Base-by-base conservation (phyloP, 2,888 invertebrate species). In the Shargacucullia verbasci region DNA sequence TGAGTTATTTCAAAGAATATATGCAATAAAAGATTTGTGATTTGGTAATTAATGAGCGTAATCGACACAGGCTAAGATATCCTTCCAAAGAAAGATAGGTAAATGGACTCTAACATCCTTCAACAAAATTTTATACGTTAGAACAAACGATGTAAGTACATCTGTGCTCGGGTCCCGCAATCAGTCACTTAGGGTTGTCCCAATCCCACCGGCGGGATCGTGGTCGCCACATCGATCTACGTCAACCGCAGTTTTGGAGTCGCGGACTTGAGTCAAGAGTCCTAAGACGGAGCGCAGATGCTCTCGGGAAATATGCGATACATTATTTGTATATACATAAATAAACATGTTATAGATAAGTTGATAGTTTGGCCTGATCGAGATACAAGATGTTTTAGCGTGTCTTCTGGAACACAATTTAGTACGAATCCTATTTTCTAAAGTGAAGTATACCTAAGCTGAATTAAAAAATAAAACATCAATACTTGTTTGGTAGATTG, bases 171-270 rank as follows among this genome's bases (percentile, higher is more conserved):
- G 67, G 79, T 76, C 64, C 75, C 65, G 58, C 58, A 63, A 89
- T 89, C 87, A 81, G 83, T 89, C 87, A 89, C 85, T 89, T 88
- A 88, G 82, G 66, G 58, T 56, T 59, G 68, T 65, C 67, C 70
- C 48, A 62, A 59, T 29, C 56, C 66, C 43, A 45, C 31, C 13
- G 57, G 76, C 76, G 78, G 48, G 64, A 55, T 59, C 79, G 83
- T 75, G 84, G 84, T 81, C 78, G 74, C 20, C 78, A 61, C 88
- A 90, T 90, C 90, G 81, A 88, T 90, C 90, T 86, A 80, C 63
- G 88, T 87, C 89, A 77, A 64, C 80, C 78, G 74, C 85, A 86
- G 80, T 87, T 87, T 80, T 33, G 79, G 62, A 71, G 58, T 64
- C 54, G 33, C 43, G 61, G 63, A 57, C 73, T 67, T 63, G 49